Evolutionary conservation across 2,888 invertebrate species (phyloP), one percentile per base, ranked within the genome.

Genomic region (Nemoura dubitans): DNA sequence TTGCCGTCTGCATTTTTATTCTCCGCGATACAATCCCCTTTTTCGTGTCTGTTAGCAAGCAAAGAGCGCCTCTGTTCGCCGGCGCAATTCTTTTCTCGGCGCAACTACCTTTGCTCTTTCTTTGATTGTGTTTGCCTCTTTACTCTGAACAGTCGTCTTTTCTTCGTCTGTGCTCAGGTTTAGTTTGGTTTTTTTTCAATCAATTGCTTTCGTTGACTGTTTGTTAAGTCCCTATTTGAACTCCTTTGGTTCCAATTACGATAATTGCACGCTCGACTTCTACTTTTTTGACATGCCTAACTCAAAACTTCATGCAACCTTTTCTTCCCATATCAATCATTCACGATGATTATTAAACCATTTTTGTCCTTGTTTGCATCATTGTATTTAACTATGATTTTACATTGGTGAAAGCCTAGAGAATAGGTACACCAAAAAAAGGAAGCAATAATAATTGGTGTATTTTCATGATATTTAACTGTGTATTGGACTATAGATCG

Each of bases 101-200:
- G 10, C 78, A 78, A 78, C 78, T 78, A 78, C 78, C 26, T 78
- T 78, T 78, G 78, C 78, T 78, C 78, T 78, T 78, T 78, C 59
- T 59, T 59, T 59, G 59, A 59, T 59, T 59, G 59, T 59, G 59
- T 59, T 59, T 21, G 59, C 59, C 3, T 3, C 59, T 59, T 14
- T 78, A n/a, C 78, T 78, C 25, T 78, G 78, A 78, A 26, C 7
- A 27, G 78, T 1, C 7, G 26, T 78, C 78, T 78, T 78, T 78
- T 78, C 28, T 21, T 78, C 78, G 78, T 28, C 28, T 78, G 28
- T 28, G 28, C 26, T 27, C 78, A 78, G 78, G 27, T 78, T 78
- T 78, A n/a, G 78, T 78, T 78, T 78, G 78, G 78, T 25, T 78
- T 28, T 21, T 21, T 78, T 78, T 78, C 78, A 78, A 78, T 78